Percentiles rank a stretch among this genome's conserved stretches.
These are phyloP conservation scores for Bovichtus diacanthus DNA, from an alignment of 2,797 vertebrate genomes.

Conservation along the genomic window DNA sequence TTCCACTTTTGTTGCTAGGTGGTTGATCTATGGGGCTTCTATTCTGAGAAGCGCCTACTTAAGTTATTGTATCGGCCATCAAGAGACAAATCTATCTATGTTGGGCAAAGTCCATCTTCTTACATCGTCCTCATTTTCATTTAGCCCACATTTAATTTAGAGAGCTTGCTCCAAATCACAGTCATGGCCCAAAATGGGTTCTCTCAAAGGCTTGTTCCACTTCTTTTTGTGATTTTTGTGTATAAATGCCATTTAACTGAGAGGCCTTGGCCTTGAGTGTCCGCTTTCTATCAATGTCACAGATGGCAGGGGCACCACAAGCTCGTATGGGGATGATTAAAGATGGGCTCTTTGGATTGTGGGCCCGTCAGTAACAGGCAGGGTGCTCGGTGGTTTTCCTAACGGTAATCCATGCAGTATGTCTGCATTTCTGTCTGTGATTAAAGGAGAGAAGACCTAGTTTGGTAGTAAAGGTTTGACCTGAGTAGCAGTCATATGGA, in stretches of 20 bases:
- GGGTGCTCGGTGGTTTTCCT: constrained; percentile 21
- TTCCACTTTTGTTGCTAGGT: constrained; percentile 71
- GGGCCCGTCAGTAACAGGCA: neutral
- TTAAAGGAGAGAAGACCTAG: constrained; percentile 2
- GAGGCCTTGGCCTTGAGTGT: constrained; percentile 20
- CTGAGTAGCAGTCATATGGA: neutral
- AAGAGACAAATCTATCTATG: constrained; percentile 65
- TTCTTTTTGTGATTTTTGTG: constrained; percentile 46
- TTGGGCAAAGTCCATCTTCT: constrained; percentile 52
- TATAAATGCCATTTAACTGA: constrained; percentile 26
- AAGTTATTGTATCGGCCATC: constrained; percentile 71
- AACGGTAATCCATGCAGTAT: constrained; percentile 18
- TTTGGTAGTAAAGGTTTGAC: constrained; percentile 1
- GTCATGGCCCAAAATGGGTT: constrained; percentile 45
- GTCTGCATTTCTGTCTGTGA: constrained; percentile 12
- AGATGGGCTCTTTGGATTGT: constrained; percentile 2
- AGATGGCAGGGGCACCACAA: constrained; percentile 28
- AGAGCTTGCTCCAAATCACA: constrained; percentile 50
- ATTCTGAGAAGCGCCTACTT: constrained; percentile 73
- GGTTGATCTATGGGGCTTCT: constrained; percentile 72
- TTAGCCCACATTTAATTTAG: constrained; percentile 62
- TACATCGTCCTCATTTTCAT: constrained; percentile 63
- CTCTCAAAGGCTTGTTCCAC: constrained; percentile 48
- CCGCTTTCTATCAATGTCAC: constrained; percentile 26
- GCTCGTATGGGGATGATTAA: constrained; percentile 26